Base-by-base conservation (phyloP, 2,797 vertebrate genomes). In the Liparis tanakae region DNA sequence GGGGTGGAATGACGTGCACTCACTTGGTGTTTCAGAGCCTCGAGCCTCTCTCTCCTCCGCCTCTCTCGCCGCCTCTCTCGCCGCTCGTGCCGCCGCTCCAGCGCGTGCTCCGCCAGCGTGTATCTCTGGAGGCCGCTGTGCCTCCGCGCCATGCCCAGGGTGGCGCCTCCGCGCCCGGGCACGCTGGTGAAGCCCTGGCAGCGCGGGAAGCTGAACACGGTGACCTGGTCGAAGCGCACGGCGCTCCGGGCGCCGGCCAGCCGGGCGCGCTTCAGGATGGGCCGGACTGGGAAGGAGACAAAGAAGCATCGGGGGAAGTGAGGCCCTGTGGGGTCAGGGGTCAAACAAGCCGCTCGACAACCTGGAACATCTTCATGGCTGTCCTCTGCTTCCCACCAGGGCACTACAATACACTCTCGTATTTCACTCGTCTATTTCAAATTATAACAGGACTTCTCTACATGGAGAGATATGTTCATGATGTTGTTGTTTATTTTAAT, bases 101-200 rank as follows among this genome's bases (percentile, higher is more conserved):
- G 88, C 0, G 92, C 92, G 6, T 97, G 96, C 87, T 97, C 96
- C 0, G 94, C 92, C 77, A 98, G 75, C 0, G 96, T 96, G 94
- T 95, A 98, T 62, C 87, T 95, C 33, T 85, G 91, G 62, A 94
- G 88, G 78, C 85, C 68, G 71, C 89, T 94, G 90, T 98, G 97
- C 55, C 84, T 92, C 20, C 75, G 86, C 55, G 83, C 90, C 97
- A 98, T 98, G n/a, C 97, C 97, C 84, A 98, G 91, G 10, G 96
- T 97, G 60, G 96, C 96, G n/a, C 97, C 97, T 0, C 97, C 97
- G 0, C 92, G 94, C 78, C 97, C 96, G 25, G 97, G 96, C 87
- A 98, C 96, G 0, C 96, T 96, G 65, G 93, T 97, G 93, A 98
- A 98, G 60, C 97, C 96, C 91, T 98, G 97, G 90, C 97, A 98